These are phyloP conservation scores for Phrynocephalus forsythii DNA, from an alignment of 2,797 vertebrate species.

Conservation along the genomic window DNA sequence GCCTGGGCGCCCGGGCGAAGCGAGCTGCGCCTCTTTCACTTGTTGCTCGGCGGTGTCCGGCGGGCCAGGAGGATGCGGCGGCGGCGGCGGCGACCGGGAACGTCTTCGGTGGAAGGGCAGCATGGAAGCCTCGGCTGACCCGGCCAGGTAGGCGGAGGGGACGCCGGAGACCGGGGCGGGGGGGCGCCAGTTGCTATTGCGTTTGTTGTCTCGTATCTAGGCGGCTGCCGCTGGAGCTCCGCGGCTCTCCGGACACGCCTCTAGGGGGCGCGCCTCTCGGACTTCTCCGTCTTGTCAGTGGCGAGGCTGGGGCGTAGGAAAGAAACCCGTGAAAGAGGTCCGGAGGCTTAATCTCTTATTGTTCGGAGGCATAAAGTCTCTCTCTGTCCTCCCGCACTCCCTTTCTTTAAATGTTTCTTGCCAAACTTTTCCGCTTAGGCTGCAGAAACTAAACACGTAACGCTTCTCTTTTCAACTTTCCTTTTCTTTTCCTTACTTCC, in stretches of 20 bases:
- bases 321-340: too few relatives aligned
- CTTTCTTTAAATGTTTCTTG: too few relatives aligned
- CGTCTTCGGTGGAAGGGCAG: conserved; percentile 64
- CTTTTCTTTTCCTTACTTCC: too few relatives aligned
- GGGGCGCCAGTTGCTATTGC: conserved; percentile 33
- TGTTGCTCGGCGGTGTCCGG: not conserved
- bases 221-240: not conserved
- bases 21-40: not conserved
- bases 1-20: not conserved
- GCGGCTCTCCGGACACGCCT: not conserved
- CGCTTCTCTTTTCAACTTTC: too few relatives aligned
- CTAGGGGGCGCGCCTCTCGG: not conserved
- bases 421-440: too few relatives aligned
- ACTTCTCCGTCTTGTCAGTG: not conserved
- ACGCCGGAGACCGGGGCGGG: not conserved
- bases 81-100: too few relatives aligned
- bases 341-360: too few relatives aligned
- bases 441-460: too few relatives aligned
- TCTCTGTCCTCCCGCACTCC: too few relatives aligned
- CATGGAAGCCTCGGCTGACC: conserved; percentile 78
- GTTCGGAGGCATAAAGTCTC: too few relatives aligned
- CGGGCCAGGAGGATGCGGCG: not conserved
- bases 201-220: conserved; percentile 61
- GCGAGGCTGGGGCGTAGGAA: not conserved
- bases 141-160: conserved; percentile 76